Percentiles rank a stretch among this genome's conserved stretches.
Evolutionary conservation across 2,113 vertebrate species (phyloP).

Genomic region (Sarotherodon lohbergeri): DNA sequence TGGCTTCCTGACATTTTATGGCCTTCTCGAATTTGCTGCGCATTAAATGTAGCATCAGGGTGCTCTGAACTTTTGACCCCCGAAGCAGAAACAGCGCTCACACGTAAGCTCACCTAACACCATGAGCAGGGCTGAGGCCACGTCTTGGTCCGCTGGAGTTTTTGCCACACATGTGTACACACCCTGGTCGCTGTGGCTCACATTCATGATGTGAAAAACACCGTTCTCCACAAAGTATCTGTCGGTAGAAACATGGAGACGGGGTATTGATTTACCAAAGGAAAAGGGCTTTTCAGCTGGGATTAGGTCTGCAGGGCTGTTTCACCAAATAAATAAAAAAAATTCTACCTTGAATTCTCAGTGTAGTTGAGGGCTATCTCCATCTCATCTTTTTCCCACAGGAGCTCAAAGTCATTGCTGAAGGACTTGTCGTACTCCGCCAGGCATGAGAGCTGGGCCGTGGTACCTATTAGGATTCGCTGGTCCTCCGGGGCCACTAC

Average conservation of each 20-base stretch:
- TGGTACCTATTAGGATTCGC: conserved; percentile 75
- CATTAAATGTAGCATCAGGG: background rate
- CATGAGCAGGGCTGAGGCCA: conserved; percentile 67
- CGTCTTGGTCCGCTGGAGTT: conserved; percentile 76
- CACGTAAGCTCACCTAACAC: conserved; percentile 82
- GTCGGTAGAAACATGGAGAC: background rate
- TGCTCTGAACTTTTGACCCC: background rate
- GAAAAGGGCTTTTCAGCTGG: background rate
- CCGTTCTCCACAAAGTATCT: conserved; percentile 78
- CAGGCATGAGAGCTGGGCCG: conserved; percentile 80
- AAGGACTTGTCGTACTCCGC: conserved; percentile 83
- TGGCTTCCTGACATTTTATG: conserved; percentile 26
- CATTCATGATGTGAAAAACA: conserved; percentile 80
- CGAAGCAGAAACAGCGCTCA: background rate
- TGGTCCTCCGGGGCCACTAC: conserved; percentile 74
- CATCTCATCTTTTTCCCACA: conserved; percentile 84
- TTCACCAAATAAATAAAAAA: background rate
- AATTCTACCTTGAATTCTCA: conserved; percentile 75
- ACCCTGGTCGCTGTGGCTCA: conserved; percentile 81
- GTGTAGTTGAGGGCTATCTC: conserved; percentile 77
- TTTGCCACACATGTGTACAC: conserved; percentile 79
- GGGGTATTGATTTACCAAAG: conserved; percentile 12
- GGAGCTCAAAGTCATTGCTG: conserved; percentile 79
- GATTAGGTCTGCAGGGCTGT: background rate
- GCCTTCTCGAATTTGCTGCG: background rate